Percentiles rank a stretch among this genome's conserved stretches.
These are phyloP conservation scores for Oryzias sinensis DNA, from an alignment of 2,797 vertebrate species.

Conservation along the genomic window DNA sequence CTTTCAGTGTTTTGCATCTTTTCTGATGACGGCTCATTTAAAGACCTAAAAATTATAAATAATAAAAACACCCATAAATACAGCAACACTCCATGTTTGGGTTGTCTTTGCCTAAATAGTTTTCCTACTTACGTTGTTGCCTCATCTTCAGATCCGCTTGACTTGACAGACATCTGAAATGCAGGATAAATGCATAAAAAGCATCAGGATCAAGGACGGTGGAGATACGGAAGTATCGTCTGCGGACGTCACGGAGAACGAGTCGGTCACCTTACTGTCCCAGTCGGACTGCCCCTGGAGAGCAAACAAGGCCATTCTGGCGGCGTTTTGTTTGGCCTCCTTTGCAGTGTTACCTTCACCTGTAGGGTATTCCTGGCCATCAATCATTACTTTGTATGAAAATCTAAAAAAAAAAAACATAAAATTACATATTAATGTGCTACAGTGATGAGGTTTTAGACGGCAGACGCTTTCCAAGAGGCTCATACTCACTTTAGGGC, in stretches of 20 bases:
- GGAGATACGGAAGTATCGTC: not conserved
- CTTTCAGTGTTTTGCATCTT: not conserved
- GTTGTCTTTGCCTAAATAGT: no score
- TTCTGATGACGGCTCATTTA: constrained; percentile 2
- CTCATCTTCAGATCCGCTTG: constrained; percentile 8
- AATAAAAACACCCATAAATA: not conserved
- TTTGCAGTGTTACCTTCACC: constrained; percentile 49
- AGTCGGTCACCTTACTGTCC: constrained; percentile 38
- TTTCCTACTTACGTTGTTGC: not conserved
- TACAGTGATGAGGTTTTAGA: not conserved
- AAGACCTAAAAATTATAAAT: constrained; percentile 8
- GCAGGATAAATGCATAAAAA: not conserved
- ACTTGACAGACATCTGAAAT: constrained; percentile 28
- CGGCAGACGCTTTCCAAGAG: not conserved
- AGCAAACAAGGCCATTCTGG: constrained; percentile 50
- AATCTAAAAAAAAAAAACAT: constrained; percentile 53
- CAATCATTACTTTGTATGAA: constrained; percentile 49
- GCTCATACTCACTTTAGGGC: constrained; percentile 55
- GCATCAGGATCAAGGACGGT: no score
- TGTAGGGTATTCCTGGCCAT: constrained; percentile 42
- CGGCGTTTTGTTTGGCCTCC: constrained; percentile 67
- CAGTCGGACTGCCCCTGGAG: constrained; percentile 44
- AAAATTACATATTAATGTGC: not conserved
- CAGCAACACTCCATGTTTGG: no score
- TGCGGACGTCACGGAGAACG: not conserved